Evolutionary conservation across 2,113 vertebrate genomes (phyloP), one percentile per base, ranked within the genome.

Genomic region (Cygnus buccinator): DNA sequence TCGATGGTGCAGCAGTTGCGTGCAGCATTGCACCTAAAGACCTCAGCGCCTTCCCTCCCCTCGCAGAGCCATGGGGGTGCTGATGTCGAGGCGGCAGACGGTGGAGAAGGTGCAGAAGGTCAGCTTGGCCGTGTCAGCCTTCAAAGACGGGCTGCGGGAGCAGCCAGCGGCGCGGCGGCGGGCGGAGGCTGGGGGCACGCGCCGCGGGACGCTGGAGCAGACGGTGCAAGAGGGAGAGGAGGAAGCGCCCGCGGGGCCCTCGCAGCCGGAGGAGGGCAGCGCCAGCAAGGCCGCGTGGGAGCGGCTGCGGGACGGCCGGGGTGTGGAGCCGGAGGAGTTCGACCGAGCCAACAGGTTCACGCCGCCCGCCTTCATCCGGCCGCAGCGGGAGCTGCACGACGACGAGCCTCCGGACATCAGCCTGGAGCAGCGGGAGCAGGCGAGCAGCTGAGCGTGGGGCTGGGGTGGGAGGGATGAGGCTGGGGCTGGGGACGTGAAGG

Each of bases 71-170:
- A 99, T 99, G 99, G 99, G 99, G 91, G 99, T 99, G 88, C 98
- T 99, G 94, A 99, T 99, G 99, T 99, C 99, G 95, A 99, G 99
- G 98, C 98, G 99, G 91, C 99, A 99, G 98, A 99, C 99, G 25
- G 99, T 99, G 97, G 99, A 99, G 97, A 99, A 99, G 98, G 99
- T 99, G 66, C 99, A 99, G 97, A 99, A 99, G 95, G 99, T 99
- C 97, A 99, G 95, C 70, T 97, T 98, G 54, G 99, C 99, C 1
- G 99, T 99, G 90, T 99, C 98, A 1, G 99, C 99, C 72, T 99
- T 99, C 95, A 99, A 99, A 94, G 98, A 99, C 0, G 99, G 99
- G 65, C 73, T 99, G 41, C 98, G 98, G 87, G 99, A 99, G 7
- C 98, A 98, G 17, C 84, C 98, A 4, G 63, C 96, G 1, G 68